Base-by-base conservation (phyloP, 2,113 vertebrate species). In the Sylvilagus bachmani region DNA sequence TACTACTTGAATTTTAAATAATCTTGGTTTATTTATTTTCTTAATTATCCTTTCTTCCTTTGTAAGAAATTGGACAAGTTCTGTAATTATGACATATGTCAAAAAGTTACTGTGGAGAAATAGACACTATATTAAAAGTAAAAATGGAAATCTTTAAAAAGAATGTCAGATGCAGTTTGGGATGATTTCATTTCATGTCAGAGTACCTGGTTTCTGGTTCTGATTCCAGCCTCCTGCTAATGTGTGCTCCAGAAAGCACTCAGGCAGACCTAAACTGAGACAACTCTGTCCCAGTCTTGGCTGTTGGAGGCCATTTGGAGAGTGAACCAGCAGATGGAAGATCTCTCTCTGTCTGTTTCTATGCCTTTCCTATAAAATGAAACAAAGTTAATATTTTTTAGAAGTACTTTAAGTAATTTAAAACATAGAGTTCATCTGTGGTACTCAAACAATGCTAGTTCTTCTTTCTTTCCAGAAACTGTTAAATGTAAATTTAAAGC, bases 391-490 rank as follows among this genome's bases (percentile, higher is more conserved):
- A 58, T 13, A 58, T 17, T 16, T 58, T 58, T 58, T 58, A 16
- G 44, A 44, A 44, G 44, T 44, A 44, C 44, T 7, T 44, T 44
- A 44, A 44, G 38, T 44, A 44, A 44, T 44, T 44, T 44, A 44
- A 44, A 44, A 11, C 78, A n/a, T 58, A 38, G 11, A 9, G n/a
- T 88, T 80, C 51, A 29, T 80, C 36, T 69, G 31, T 88, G 79
- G 9, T 62, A 49, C 31, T 94, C 49, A 36, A 93, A 78, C 70
- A 64, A 79, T 7, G 14, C 62, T 49, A 73, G 8, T 80, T 61
- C 25, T 92, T 88, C 67, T 12, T 22, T 93, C 38, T 44, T 85
- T 92, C 51, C n/a, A 89, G 74, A 89, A 92, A 51, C 58, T 81
- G 16, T 82, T 62, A 84, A 71, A 86, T 6, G 36, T 22, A 14